Percentiles rank a stretch among this genome's conserved stretches.
These are phyloP conservation scores for Eupithecia insigniata DNA, from an alignment of 2,888 invertebrate species.

Conservation along the genomic window DNA sequence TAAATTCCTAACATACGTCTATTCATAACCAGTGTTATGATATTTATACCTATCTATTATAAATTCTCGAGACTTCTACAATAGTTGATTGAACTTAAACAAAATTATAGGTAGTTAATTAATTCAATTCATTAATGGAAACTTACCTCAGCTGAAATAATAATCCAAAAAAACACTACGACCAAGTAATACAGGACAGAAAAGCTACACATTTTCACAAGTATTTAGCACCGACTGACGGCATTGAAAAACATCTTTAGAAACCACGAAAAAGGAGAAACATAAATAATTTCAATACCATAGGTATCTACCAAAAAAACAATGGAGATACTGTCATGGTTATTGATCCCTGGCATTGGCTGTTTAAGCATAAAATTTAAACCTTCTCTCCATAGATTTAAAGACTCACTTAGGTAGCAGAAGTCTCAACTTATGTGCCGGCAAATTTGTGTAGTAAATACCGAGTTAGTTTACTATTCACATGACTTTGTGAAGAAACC, in stretches of 20 bases:
- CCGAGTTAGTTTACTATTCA: not conserved
- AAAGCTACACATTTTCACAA: conserved; percentile 9
- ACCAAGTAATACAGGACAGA: conserved; percentile 1
- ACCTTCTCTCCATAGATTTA: not conserved
- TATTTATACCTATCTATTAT: not conserved
- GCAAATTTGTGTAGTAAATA: not conserved
- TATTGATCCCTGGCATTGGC: not conserved
- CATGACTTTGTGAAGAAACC: not conserved
- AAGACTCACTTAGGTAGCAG: not conserved
- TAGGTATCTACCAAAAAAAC: not conserved
- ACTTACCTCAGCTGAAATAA: conserved; percentile 16
- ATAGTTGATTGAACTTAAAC: not conserved
- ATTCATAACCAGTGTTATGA: not conserved
- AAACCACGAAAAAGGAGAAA: not conserved
- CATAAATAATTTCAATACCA: not conserved
- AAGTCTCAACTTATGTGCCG: conserved; percentile 1
- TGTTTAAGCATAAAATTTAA: not conserved
- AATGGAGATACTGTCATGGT: not conserved
- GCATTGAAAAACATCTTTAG: not conserved
- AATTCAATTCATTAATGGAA: not conserved
- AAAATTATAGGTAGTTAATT: not conserved
- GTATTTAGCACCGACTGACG: conserved; percentile 3
- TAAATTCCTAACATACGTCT: not conserved
- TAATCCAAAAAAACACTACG: not conserved
- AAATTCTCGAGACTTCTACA: not conserved